These are phyloP conservation scores for Tonatia bakeri DNA, from an alignment of 2,113 vertebrate genomes.

Conservation along the genomic window DNA sequence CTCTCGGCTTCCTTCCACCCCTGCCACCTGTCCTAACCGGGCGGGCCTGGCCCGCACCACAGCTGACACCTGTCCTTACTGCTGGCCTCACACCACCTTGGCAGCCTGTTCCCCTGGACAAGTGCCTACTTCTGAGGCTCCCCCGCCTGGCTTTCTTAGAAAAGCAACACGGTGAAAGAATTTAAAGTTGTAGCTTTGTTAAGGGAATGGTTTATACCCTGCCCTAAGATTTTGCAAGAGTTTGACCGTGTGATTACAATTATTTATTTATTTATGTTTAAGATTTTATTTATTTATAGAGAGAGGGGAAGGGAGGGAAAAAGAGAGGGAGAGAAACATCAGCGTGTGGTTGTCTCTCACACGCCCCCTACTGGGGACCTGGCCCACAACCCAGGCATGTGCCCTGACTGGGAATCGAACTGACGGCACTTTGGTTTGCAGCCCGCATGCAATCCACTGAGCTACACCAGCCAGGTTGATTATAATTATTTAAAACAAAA, in stretches of 20 bases:
- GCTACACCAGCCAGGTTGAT: no score
- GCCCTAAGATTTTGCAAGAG: background rate
- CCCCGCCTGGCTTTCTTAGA: background rate
- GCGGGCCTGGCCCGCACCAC: background rate
- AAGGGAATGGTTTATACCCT: background rate
- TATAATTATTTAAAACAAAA: background rate
- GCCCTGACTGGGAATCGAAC: no score
- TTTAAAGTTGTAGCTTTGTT: background rate
- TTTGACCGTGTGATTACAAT: background rate
- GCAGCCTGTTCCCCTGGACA: background rate
- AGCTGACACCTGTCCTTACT: background rate
- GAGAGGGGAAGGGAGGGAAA: no score
- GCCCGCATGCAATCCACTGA: no score
- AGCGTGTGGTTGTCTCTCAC: no score
- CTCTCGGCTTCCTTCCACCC: background rate
- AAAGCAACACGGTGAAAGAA: background rate
- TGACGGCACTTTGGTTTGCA: no score
- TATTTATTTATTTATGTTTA: no score
- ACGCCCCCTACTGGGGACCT: no score
- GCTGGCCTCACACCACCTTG: background rate
- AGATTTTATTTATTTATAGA: no score
- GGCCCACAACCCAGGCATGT: no score
- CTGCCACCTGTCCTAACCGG: background rate
- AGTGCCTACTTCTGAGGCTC: accelerated
- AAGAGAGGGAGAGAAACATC: no score